Percentiles rank a stretch among this genome's conserved stretches.
These are phyloP conservation scores for Platichthys stellatus DNA, from an alignment of 2,113 vertebrate species.

Conservation along the genomic window DNA sequence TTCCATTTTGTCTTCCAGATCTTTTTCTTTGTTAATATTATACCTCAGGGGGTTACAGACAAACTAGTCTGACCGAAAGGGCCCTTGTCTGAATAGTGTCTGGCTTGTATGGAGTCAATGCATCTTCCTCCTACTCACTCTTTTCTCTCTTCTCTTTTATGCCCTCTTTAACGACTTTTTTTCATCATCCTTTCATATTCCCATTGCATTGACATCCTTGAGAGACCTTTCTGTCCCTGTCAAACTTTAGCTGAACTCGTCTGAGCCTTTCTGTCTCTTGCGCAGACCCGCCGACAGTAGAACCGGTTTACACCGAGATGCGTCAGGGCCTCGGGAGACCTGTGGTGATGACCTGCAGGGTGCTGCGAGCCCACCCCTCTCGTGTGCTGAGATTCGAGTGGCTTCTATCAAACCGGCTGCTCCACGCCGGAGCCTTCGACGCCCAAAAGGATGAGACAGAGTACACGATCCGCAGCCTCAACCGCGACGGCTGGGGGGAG, in stretches of 20 bases:
- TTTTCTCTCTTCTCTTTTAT: not conserved
- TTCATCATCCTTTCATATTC: not conserved
- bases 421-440: constrained; percentile 88
- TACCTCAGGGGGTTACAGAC: constrained; percentile 26
- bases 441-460: constrained; percentile 92
- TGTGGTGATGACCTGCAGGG: constrained; percentile 92
- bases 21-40: not conserved
- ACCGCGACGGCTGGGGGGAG: constrained; percentile 90
- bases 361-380: constrained; percentile 92
- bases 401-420: constrained; percentile 89
- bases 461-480: constrained; percentile 88
- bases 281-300: constrained; percentile 93
- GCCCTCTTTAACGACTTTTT: not conserved
- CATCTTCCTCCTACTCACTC: not conserved
- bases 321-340: constrained; percentile 91
- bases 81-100: constrained; percentile 22
- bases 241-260: constrained; percentile 23
- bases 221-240: constrained; percentile 8
- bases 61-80: not conserved
- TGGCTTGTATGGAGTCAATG: not conserved
- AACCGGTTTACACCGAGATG: constrained; percentile 91
- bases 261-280: constrained; percentile 17
- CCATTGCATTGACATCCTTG: constrained; percentile 77
- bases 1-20: constrained; percentile 13
- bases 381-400: constrained; percentile 94